phyloP scores from a whole-genome alignment of 92 coral and sea anemone species.

The Epizoanthus fatuus region DNA sequence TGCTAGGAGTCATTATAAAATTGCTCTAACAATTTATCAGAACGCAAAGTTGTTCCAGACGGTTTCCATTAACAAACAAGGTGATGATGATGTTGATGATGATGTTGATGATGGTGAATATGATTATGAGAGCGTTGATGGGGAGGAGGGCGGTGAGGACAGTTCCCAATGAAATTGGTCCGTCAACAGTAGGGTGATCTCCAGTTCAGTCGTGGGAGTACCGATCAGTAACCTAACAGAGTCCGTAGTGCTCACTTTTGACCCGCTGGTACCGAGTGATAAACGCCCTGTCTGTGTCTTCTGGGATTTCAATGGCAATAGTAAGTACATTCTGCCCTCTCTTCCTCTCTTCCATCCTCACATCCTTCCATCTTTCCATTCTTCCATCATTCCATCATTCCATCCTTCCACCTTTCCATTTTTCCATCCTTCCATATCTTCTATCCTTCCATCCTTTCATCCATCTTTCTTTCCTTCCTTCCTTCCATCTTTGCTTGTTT shows the following conservation, averaged over 20 bases:
- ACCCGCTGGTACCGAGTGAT: conserved; percentile 29
- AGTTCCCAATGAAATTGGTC: neutral
- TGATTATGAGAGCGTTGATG: conserved; percentile 32
- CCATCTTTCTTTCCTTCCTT: too few relatives aligned
- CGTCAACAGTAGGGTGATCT: conserved; percentile 63
- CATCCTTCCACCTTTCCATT: too few relatives aligned
- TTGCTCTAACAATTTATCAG: conserved; percentile 75
- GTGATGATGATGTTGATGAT: neutral
- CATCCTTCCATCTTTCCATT: neutral
- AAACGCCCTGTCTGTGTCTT: conserved; percentile 49
- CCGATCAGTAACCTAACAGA: conserved; percentile 45
- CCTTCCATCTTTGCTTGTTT: too few relatives aligned
- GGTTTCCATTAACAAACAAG: neutral
- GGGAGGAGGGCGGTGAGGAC: neutral
- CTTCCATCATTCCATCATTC: neutral
- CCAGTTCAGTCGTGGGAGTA: conserved; percentile 55
- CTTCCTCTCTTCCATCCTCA: neutral
- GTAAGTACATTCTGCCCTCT: neutral
- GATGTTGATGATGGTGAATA: neutral
- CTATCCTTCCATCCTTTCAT: too few relatives aligned
- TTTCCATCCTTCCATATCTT: too few relatives aligned
- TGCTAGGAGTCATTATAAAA: conserved; percentile 34
- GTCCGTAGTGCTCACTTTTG: conserved; percentile 61
- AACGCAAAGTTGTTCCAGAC: conserved; percentile 83
- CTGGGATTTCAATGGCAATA: conserved; percentile 68